Conservation (phyloP, 2,113 vertebrate species). For the Pterophyllum scalare region DNA sequence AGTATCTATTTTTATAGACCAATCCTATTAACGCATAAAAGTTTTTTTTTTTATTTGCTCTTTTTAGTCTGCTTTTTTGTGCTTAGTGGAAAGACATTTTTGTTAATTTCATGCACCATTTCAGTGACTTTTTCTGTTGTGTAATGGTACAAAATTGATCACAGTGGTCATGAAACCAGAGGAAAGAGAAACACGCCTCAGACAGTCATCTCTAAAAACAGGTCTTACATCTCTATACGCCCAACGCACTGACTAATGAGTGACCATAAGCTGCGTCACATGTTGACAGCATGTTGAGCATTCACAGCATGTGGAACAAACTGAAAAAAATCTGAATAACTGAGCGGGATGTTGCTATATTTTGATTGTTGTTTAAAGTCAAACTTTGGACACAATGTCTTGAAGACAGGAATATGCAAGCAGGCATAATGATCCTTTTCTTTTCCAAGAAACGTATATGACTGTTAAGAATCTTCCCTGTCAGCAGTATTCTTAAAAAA, state of each 20-base stretch:
- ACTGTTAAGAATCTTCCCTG: conserved; percentile 62
- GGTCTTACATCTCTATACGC: conserved; percentile 37
- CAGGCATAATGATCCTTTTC: conserved; percentile 30
- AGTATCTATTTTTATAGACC: conserved; percentile 89
- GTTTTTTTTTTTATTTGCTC: conserved; percentile 22
- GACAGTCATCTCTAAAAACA: conserved; percentile 39
- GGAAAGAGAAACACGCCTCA: conserved; percentile 39
- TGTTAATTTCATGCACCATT: conserved; percentile 86
- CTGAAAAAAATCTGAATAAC: conserved; percentile 7
- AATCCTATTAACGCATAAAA: conserved; percentile 71
- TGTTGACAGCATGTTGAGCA: conserved; percentile 11
- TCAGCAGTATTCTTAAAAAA: conserved; percentile 44
- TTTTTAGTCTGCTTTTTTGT: conserved; percentile 50
- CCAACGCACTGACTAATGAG: conserved; percentile 42
- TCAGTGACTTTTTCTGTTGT: conserved; percentile 80
- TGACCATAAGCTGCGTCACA: conserved; percentile 28
- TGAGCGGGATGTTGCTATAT: conserved; percentile 21
- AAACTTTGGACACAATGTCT: conserved; percentile 48
- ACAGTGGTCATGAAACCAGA: conserved; percentile 30
- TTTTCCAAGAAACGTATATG: conserved; percentile 39
- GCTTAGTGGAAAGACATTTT: conserved; percentile 87
- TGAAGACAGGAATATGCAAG: conserved; percentile 62
- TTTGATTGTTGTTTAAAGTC: conserved; percentile 25
- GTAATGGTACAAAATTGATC: conserved; percentile 84
- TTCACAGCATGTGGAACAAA: conserved; percentile 12